phyloP scores from a whole-genome alignment of 2,888 invertebrate species.

The Leptarthrus brevirostris region DNA sequence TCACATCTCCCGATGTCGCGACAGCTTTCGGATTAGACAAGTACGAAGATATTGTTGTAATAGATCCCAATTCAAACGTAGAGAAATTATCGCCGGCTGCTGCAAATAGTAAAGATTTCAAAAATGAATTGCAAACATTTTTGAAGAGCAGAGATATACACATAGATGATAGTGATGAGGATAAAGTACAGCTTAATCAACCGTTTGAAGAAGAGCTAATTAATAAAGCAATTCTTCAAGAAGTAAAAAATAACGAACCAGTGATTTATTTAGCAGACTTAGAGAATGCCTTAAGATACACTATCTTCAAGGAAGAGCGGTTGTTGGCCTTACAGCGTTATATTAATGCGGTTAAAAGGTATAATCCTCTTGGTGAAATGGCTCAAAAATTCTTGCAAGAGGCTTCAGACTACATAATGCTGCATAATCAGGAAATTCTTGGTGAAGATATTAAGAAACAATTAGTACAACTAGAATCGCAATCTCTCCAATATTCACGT shows the following conservation, averaged over 20 bases:
- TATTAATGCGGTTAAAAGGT: constrained; percentile 76
- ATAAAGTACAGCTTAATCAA: not conserved
- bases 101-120: constrained; percentile 65
- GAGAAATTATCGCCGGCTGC: constrained; percentile 56
- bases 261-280: constrained; percentile 87
- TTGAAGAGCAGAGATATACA: constrained; percentile 50
- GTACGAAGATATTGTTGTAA: constrained; percentile 56
- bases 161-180: not conserved
- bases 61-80: constrained; percentile 57
- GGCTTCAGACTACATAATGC: constrained; percentile 70
- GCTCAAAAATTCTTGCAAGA: constrained; percentile 75
- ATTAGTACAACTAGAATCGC: constrained; percentile 69
- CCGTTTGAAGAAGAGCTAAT: not conserved
- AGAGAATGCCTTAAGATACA: constrained; percentile 86
- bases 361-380: constrained; percentile 82
- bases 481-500: constrained; percentile 69
- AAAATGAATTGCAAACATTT: constrained; percentile 57
- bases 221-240: constrained; percentile 56
- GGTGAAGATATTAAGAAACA: constrained; percentile 71
- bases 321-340: constrained; percentile 80
- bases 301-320: constrained; percentile 84
- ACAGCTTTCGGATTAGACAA: constrained; percentile 59
- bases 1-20: constrained; percentile 62
- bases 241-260: constrained; percentile 65
- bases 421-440: constrained; percentile 68